Evolutionary conservation across 2,888 invertebrate species (phyloP), one percentile per base, ranked within the genome.

Genomic region (Acanthosepion esculentum): DNA sequence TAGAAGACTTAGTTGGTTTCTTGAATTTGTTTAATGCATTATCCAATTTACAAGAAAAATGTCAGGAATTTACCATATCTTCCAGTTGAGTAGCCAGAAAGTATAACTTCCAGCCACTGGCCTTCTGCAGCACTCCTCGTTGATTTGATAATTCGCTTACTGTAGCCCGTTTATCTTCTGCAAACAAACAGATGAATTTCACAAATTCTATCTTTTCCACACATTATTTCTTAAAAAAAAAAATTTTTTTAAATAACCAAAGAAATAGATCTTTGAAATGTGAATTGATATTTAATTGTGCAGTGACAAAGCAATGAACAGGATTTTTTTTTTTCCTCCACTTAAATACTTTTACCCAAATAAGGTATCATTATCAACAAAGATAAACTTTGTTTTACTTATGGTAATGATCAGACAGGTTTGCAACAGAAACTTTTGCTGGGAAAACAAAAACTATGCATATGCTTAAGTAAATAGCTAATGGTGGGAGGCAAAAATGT

Each of bases 61-160:
- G 18, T 93, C 15, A 59, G 64, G 33, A 41, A 96, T 98, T 97
- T 98, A 99, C 99, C 98, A 99, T 98, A 97, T 99, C 99, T 97
- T 99, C 99, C 98, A 99, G 98, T 98, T 99, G 99, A 92, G 99
- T 98, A 91, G 98, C 98, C 96, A 99, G 98, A 97, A 99, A 99
- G 98, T 98, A 98, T 95, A 99, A 98, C 98, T 99, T 99, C 99
- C 99, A 99, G 0, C 99, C 99, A 96, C 99, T 98, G 41, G 99
- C 98, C 97, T 98, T 99, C 96, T 99, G 98, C 95, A 98, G 98
- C 94, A 99, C 98, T 97, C 98, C 98, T 95, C 98, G 98, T 97
- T 99, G 99, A 97, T 98, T 98, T 59, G 99, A 99, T 96, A 99
- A 98, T 97, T 99, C 99, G 97, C 98, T 98, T 92, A 99, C 98